Conservation (phyloP, 2,113 vertebrate genomes). For the Dunckerocampus dactyliophorus region DNA sequence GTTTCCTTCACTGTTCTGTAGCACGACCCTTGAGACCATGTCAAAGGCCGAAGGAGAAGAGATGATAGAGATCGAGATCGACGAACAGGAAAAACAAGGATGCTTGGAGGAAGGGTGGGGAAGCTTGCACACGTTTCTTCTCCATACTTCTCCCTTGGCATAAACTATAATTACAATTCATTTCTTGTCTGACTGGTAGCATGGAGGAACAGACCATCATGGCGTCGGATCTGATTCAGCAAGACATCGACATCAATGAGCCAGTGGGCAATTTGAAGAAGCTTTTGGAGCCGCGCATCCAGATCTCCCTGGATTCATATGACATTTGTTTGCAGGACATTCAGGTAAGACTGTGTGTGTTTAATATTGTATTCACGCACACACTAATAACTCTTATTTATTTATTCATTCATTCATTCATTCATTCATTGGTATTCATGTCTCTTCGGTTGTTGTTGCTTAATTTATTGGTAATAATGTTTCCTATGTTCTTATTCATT, state of each 20-base stretch:
- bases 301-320: constrained; percentile 88
- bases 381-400: no score
- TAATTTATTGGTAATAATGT: no score
- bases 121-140: background rate
- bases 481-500: no score
- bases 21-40: constrained; percentile 71
- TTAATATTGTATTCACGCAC: background rate
- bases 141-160: background rate
- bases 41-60: constrained; percentile 95
- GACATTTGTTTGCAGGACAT: constrained; percentile 98
- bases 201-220: constrained; percentile 92
- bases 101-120: constrained; percentile 93
- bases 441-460: no score
- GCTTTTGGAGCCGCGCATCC: constrained; percentile 90
- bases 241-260: constrained; percentile 97
- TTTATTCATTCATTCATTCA: no score
- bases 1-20: background rate
- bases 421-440: no score
- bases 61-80: constrained; percentile 98
- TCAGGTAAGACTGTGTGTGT: constrained; percentile 73
- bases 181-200: constrained; percentile 55
- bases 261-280: constrained; percentile 96
- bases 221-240: constrained; percentile 91
- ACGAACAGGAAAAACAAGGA: constrained; percentile 91
- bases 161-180: background rate